A percentile compares a stretch with the other conserved stretches of the same genome.
phyloP scores from a whole-genome alignment of 2,113 vertebrate genomes.

The Tachuris rubrigastra region DNA sequence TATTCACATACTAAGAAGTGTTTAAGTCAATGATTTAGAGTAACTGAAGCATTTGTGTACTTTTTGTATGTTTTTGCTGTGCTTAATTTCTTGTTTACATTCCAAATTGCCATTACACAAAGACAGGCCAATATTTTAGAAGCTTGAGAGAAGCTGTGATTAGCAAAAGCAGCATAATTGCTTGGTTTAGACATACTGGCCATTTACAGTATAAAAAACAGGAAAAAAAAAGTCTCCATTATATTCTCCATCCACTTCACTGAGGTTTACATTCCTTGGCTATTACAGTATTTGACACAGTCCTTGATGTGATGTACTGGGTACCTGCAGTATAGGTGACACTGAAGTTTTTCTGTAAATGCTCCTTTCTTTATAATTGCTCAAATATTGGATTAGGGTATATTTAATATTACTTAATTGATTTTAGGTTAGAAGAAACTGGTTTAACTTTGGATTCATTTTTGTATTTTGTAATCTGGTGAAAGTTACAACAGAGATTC shows the following conservation, averaged over 20 bases:
- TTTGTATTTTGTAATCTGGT: background rate
- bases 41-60: background rate
- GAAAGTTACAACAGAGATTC: background rate
- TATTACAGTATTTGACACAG: rapidly evolving
- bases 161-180: background rate
- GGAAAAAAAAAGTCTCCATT: too few relatives aligned
- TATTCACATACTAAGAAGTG: rapidly evolving
- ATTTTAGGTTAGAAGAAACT: background rate
- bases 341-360: background rate
- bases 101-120: background rate
- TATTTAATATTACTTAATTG: background rate
- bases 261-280: background rate
- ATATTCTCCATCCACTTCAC: background rate
- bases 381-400: background rate
- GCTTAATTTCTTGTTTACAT: background rate
- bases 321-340: background rate
- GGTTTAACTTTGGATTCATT: background rate
- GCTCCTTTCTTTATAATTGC: background rate
- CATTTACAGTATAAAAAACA: background rate
- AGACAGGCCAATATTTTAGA: background rate
- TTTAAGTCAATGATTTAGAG: background rate
- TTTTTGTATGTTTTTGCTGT: background rate
- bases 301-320: background rate
- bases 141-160: background rate
- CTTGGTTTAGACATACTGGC: background rate